These are phyloP conservation scores for Microchirus variegatus DNA, from an alignment of 2,797 vertebrate species.

Conservation along the genomic window DNA sequence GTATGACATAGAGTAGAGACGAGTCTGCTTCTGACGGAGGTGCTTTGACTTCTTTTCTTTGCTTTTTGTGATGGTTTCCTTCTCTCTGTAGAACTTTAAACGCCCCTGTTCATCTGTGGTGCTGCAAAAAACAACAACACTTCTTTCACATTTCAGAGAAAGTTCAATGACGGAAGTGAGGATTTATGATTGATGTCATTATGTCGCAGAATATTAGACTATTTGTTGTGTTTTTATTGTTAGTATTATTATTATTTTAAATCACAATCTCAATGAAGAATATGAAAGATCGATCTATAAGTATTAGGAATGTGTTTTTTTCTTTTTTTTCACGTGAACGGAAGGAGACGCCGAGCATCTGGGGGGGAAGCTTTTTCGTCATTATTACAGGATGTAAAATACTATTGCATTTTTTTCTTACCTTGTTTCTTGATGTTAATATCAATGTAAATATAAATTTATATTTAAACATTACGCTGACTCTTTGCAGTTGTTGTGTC, in stretches of 20 bases:
- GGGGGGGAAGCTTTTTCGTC: conserved; percentile 73
- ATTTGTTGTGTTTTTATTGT: neutral
- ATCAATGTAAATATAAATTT: conserved; percentile 97
- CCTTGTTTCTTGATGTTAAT: conserved; percentile 89
- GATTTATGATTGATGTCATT: conserved; percentile 62
- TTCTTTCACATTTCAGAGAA: conserved; percentile 49
- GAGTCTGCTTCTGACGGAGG: conserved; percentile 69
- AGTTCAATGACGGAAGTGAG: conserved; percentile 45
- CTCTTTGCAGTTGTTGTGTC: conserved; percentile 16
- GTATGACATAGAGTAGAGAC: conserved; percentile 63
- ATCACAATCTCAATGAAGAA: conserved; percentile 47
- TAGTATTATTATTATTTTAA: conserved; percentile 4
- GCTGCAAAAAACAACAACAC: conserved; percentile 54
- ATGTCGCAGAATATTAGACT: conserved; percentile 50
- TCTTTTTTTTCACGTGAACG: too few relatives aligned
- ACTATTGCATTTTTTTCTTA: conserved; percentile 84
- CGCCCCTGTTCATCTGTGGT: conserved; percentile 69
- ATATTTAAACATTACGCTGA: conserved; percentile 87
- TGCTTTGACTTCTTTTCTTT: conserved; percentile 38
- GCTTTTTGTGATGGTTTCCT: conserved; percentile 59
- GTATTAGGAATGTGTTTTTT: conserved; percentile 55
- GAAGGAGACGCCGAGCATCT: conserved; percentile 51
- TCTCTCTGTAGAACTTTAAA: conserved; percentile 55
- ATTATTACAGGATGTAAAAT: conserved; percentile 84
- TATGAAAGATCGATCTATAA: conserved; percentile 53